phyloP scores from a whole-genome alignment of 2,888 invertebrate species.

The Julus scandinavius region DNA sequence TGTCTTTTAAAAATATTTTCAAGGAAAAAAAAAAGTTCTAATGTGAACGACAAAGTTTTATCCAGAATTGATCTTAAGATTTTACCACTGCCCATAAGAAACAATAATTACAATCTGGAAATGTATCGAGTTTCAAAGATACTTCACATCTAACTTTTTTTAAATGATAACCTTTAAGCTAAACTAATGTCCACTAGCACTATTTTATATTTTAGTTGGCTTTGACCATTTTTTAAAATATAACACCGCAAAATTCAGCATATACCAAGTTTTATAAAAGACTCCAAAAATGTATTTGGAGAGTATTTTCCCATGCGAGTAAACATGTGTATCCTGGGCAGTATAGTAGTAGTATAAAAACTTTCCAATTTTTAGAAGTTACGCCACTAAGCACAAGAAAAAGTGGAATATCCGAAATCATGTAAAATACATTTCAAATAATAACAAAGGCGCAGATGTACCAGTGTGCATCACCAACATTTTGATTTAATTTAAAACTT shows the following conservation, averaged over 20 bases:
- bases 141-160: not conserved
- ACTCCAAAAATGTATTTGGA: too few relatives aligned
- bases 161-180: not conserved
- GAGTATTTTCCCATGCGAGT: too few relatives aligned
- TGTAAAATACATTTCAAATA: not conserved
- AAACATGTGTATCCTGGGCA: too few relatives aligned
- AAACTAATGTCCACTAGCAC: too few relatives aligned
- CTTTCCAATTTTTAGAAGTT: not conserved
- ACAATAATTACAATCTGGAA: too few relatives aligned
- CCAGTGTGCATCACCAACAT: not conserved
- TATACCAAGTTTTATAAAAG: too few relatives aligned
- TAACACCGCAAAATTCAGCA: too few relatives aligned
- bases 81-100: not conserved
- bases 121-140: too few relatives aligned
- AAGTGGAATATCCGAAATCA: not conserved
- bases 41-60: too few relatives aligned
- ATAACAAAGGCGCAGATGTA: not conserved
- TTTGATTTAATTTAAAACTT: not conserved
- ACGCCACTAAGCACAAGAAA: not conserved
- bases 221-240: too few relatives aligned
- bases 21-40: too few relatives aligned
- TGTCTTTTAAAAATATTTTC: not conserved
- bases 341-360: not conserved
- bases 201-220: too few relatives aligned
- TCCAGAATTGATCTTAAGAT: not conserved